phyloP scores from a whole-genome alignment of 1,140 invertebrate genomes.

The Zaprionus taronus region DNA sequence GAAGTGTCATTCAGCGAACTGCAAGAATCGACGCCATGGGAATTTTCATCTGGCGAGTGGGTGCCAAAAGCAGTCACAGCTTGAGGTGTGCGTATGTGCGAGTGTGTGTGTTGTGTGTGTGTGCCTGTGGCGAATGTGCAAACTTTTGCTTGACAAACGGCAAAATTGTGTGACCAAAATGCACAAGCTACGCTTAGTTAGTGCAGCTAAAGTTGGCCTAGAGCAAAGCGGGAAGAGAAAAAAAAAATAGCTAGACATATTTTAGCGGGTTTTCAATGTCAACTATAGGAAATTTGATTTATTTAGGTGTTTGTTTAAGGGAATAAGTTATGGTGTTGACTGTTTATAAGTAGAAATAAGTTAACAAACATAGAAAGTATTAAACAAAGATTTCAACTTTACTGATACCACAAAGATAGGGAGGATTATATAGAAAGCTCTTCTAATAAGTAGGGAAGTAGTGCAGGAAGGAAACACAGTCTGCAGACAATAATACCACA shows the following conservation, averaged over 20 bases:
- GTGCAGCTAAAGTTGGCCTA: background rate
- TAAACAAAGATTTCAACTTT: no score
- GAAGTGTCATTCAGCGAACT: conserved; percentile 67
- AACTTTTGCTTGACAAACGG: conserved; percentile 16
- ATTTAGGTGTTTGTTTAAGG: background rate
- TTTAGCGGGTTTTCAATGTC: conserved; percentile 2
- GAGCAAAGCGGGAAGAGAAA: background rate
- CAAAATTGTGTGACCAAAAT: conserved; percentile 24
- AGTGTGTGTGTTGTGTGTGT: conserved; percentile 3
- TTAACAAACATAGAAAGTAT: background rate
- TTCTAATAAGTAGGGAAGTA: no score
- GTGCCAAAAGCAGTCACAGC: conserved; percentile 45
- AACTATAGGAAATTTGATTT: background rate
- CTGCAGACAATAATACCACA: background rate
- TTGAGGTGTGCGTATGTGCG: conserved; percentile 58
- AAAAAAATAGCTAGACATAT: background rate
- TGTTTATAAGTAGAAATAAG: background rate
- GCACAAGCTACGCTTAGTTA: conserved; percentile 4
- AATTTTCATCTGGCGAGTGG: conserved; percentile 72
- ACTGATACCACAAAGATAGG: no score
- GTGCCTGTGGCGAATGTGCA: conserved; percentile 21
- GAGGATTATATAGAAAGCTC: background rate
- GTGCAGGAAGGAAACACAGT: background rate
- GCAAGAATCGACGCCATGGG: conserved; percentile 61
- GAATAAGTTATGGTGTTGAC: background rate